Percentiles rank a stretch among this genome's conserved stretches.
These are phyloP conservation scores for Pelodiscus sinensis DNA, from an alignment of 2,113 vertebrate species.

Conservation along the genomic window DNA sequence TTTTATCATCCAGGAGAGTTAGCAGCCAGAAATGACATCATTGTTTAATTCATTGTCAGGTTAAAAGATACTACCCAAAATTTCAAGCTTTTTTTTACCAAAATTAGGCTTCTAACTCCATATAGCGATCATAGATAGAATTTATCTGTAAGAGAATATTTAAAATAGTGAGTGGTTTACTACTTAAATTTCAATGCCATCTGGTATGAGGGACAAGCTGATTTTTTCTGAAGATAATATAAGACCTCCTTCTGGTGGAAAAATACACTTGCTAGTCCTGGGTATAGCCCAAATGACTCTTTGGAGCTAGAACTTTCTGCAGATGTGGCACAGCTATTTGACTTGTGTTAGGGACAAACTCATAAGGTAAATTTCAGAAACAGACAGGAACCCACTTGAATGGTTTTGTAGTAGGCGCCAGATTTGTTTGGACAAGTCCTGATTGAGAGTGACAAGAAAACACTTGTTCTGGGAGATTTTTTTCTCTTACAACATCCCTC, in stretches of 20 bases:
- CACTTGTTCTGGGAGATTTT: background rate
- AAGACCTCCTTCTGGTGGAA: background rate
- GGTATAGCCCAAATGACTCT: background rate
- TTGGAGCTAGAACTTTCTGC: background rate
- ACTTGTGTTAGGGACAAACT: background rate
- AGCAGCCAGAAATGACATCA: background rate
- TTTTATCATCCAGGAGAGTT: background rate
- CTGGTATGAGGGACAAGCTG: fast-evolving
- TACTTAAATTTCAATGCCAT: background rate
- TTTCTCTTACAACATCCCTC: background rate
- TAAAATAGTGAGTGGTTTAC: background rate
- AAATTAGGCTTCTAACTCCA: background rate
- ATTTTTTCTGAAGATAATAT: background rate
- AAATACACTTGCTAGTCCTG: background rate
- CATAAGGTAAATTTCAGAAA: background rate
- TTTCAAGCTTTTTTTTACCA: background rate
- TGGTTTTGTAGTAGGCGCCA: background rate
- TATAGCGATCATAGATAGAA: background rate
- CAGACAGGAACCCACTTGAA: background rate
- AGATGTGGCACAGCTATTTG: background rate
- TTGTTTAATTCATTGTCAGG: background rate
- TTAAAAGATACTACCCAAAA: background rate
- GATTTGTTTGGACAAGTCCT: background rate
- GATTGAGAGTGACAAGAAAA: background rate
- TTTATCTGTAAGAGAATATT: background rate